phyloP scores from a whole-genome alignment of 92 coral and sea anemone species.

The Heliopora coerulea region DNA sequence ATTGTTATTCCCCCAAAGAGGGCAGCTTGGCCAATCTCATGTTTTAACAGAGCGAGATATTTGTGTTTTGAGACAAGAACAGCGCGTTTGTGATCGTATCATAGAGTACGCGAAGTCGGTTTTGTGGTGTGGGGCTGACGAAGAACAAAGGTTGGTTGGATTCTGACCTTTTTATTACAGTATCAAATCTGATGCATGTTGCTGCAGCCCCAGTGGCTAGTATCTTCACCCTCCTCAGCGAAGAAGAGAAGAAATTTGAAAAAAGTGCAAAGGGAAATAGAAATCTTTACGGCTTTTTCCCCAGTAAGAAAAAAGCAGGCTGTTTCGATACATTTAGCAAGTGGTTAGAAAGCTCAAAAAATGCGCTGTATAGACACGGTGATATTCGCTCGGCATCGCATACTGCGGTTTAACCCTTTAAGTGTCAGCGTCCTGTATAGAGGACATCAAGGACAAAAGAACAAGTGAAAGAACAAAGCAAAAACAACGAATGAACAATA shows the following conservation, averaged over 20 bases:
- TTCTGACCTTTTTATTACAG: constrained; percentile 60
- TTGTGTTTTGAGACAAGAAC: constrained; percentile 44
- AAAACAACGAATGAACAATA: too few species aligned
- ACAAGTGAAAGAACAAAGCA: too few species aligned
- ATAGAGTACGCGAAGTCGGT: constrained; percentile 44
- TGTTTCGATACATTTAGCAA: constrained; percentile 60
- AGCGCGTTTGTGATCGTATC: constrained; percentile 50
- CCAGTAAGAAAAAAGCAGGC: constrained; percentile 35
- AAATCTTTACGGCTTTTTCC: constrained; percentile 52
- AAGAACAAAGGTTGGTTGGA: constrained; percentile 45
- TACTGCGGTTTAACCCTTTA: too few species aligned
- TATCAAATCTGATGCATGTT: constrained; percentile 62
- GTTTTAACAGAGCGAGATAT: constrained; percentile 46
- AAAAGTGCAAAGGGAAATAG: neutral
- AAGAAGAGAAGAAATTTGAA: constrained; percentile 59
- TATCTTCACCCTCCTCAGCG: constrained; percentile 47
- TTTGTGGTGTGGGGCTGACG: constrained; percentile 52
- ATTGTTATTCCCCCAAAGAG: constrained; percentile 58
- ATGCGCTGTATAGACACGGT: constrained; percentile 47
- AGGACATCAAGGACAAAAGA: too few species aligned
- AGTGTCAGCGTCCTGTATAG: too few species aligned
- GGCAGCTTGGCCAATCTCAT: constrained; percentile 45
- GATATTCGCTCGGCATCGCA: constrained; percentile 62
- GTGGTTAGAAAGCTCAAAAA: constrained; percentile 71
- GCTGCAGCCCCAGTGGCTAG: constrained; percentile 29